Evolutionary conservation across 2,113 vertebrate species (phyloP).

Genomic region (Cavia aperea): DNA sequence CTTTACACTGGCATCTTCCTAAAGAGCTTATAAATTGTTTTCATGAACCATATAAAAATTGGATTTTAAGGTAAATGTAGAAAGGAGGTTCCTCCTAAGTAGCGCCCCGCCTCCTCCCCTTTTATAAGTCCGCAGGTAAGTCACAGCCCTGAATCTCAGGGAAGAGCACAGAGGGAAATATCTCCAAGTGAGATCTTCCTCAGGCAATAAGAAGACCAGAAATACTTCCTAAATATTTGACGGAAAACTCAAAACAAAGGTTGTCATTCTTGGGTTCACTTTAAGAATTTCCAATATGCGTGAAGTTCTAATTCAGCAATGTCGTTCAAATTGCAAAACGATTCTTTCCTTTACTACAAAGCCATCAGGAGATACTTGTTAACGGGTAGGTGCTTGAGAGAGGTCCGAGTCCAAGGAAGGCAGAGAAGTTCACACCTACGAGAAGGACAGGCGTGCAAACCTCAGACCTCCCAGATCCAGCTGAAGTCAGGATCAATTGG

Average conservation of each 20-base stretch:
- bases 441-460: background rate
- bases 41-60: background rate
- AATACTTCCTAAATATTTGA: background rate
- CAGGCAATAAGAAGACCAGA: background rate
- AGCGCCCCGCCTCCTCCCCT: background rate
- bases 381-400: background rate
- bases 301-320: background rate
- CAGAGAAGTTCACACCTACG: background rate
- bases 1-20: background rate
- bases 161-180: background rate
- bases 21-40: background rate
- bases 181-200: background rate
- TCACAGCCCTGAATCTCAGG: background rate
- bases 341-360: background rate
- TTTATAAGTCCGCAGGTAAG: background rate
- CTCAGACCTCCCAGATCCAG: background rate
- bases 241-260: background rate
- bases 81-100: background rate
- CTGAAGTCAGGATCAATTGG: background rate
- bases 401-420: background rate
- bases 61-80: background rate
- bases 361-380: background rate
- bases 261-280: background rate
- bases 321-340: background rate
- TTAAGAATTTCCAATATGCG: background rate